These are phyloP conservation scores for Pipistrellus kuhlii DNA, from an alignment of 2,797 vertebrate species.

Conservation along the genomic window DNA sequence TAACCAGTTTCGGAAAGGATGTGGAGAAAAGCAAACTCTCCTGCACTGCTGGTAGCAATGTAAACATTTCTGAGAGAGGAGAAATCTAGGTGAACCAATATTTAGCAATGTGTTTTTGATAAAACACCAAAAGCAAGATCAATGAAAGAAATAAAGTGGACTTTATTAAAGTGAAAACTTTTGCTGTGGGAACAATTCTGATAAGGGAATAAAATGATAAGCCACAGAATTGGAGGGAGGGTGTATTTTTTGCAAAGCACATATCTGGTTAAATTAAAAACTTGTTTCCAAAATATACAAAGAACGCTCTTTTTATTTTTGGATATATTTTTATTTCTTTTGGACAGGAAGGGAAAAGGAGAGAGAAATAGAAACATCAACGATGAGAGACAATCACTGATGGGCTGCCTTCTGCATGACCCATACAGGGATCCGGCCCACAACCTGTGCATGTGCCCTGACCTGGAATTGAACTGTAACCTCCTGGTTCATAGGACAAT, in stretches of 20 bases:
- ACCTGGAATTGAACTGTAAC: too few species aligned
- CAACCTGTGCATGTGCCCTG: too few species aligned
- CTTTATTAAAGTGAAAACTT: not conserved
- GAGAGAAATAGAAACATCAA: too few species aligned
- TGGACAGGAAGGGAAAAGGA: too few species aligned
- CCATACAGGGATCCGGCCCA: too few species aligned
- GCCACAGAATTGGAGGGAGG: not conserved
- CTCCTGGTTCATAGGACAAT: too few species aligned
- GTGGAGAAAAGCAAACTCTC: not conserved
- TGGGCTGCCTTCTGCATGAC: too few species aligned
- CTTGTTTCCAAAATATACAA: not conserved
- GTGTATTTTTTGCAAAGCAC: not conserved
- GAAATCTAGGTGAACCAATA: not conserved
- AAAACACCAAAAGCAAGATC: not conserved
- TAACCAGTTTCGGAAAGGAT: not conserved
- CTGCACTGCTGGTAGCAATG: not conserved
- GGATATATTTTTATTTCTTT: too few species aligned
- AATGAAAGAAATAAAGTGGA: not conserved
- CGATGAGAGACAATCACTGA: too few species aligned
- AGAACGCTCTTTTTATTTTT: not conserved
- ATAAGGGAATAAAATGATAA: not conserved
- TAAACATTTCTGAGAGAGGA: not conserved
- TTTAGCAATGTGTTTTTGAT: not conserved
- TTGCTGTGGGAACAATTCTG: not conserved
- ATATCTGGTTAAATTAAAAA: not conserved